Conservation (phyloP, 2,797 vertebrate genomes). For the Dendrocincla tyrannina region DNA sequence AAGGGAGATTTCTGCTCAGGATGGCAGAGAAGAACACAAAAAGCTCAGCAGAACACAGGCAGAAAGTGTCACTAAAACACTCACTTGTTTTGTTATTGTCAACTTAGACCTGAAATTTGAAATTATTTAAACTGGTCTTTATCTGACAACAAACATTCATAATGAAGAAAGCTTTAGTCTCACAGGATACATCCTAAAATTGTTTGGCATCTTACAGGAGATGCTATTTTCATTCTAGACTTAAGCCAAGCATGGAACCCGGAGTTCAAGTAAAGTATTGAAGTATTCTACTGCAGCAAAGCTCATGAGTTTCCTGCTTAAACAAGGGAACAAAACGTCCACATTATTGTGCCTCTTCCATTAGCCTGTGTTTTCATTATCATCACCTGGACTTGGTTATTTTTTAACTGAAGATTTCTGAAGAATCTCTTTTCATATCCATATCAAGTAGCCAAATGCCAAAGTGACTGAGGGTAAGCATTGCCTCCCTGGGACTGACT, state of each 20-base stretch:
- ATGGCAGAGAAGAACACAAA: background rate
- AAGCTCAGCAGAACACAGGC: background rate
- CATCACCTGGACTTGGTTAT: fast-evolving
- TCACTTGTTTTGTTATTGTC: background rate
- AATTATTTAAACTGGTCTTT: background rate
- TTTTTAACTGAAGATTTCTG: background rate
- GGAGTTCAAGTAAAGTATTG: background rate
- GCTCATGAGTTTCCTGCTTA: background rate
- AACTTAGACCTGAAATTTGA: background rate
- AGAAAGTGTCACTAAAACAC: background rate
- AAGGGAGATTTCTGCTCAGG: background rate
- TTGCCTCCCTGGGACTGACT: background rate
- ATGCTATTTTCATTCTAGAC: background rate
- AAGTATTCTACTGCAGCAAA: background rate
- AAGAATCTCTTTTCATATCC: background rate
- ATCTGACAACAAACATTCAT: background rate
- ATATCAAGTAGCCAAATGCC: background rate
- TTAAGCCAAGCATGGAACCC: background rate
- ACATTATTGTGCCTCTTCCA: background rate
- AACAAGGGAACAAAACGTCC: background rate
- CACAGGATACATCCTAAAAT: background rate
- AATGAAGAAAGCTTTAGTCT: background rate
- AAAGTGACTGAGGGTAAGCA: background rate
- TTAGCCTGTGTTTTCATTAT: background rate
- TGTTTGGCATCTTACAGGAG: background rate